A percentile compares a stretch with the other conserved stretches of the same genome.
These are phyloP conservation scores for Rhinopomastus cyanomelas DNA, from an alignment of 2,113 vertebrate genomes.

Conservation along the genomic window DNA sequence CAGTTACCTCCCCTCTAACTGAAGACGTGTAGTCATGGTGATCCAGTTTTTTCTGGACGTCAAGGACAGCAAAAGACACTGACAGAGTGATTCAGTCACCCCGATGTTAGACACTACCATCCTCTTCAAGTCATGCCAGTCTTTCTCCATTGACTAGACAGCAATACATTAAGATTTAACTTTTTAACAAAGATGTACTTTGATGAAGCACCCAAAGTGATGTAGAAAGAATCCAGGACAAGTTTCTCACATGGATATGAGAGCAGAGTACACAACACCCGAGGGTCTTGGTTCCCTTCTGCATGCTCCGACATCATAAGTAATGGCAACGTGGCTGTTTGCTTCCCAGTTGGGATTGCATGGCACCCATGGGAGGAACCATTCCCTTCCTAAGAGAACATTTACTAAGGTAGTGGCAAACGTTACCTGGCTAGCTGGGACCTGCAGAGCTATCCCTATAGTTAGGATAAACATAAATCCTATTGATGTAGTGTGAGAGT, in stretches of 20 bases:
- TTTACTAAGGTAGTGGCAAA: neutral
- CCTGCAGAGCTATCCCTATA: neutral
- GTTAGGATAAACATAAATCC: neutral
- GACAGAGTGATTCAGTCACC: neutral
- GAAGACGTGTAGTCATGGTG: fast-evolving
- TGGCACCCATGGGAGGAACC: neutral
- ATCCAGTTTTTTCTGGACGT: neutral
- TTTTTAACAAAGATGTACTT: neutral
- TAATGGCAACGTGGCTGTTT: neutral
- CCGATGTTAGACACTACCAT: neutral
- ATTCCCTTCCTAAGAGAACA: neutral
- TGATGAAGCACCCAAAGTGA: neutral
- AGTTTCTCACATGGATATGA: neutral
- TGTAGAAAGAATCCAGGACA: neutral
- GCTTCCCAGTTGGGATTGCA: neutral
- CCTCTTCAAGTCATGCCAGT: neutral
- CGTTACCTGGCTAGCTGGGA: neutral
- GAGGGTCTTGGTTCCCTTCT: neutral
- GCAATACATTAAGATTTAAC: neutral
- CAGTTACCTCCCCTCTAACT: too few species aligned
- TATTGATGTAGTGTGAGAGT: fast-evolving
- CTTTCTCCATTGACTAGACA: neutral
- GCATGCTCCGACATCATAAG: fast-evolving
- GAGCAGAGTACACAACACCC: neutral
- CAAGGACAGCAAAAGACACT: neutral